Conservation (phyloP, 2,797 vertebrate genomes). For the Hybognathus amarus region DNA sequence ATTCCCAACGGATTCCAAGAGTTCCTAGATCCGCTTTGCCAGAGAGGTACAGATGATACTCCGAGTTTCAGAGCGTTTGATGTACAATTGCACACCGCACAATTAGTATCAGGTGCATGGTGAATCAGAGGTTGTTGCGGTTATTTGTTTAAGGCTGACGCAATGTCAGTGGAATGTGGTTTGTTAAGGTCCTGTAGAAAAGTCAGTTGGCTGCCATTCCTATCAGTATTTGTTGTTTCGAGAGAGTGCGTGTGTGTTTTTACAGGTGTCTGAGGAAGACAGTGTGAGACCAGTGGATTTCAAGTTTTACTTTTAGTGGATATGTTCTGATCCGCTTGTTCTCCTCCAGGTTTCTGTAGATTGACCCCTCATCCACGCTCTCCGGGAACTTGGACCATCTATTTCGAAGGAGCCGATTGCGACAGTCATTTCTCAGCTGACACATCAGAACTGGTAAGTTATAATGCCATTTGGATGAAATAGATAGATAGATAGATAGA, state of each 20-base stretch:
- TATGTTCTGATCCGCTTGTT: conserved; percentile 22
- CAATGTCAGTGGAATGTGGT: conserved; percentile 54
- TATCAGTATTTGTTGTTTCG: conserved; percentile 40
- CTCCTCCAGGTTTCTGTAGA: conserved; percentile 87
- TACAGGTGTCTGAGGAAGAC: conserved; percentile 1
- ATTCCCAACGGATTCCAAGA: conserved; percentile 96
- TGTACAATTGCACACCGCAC: not conserved
- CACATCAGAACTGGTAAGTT: conserved; percentile 86
- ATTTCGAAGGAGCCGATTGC: conserved; percentile 94
- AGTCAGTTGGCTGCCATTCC: conserved; percentile 40
- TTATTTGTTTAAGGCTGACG: conserved; percentile 53
- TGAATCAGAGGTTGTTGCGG: not conserved
- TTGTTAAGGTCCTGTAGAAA: conserved; percentile 31
- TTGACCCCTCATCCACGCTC: conserved; percentile 87
- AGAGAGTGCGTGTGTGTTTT: conserved; percentile 20
- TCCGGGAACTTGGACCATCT: conserved; percentile 94
- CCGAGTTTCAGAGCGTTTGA: not conserved
- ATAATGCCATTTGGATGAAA: not conserved
- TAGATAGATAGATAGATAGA: not conserved
- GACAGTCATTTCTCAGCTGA: conserved; percentile 89
- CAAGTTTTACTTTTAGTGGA: not conserved
- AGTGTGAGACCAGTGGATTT: not conserved
- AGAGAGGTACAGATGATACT: conserved; percentile 82
- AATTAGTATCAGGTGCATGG: conserved; percentile 18
- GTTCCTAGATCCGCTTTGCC: conserved; percentile 95